Evolutionary conservation across 1,140 invertebrate species (phyloP).

Genomic region (Adoxophyes honmai): DNA sequence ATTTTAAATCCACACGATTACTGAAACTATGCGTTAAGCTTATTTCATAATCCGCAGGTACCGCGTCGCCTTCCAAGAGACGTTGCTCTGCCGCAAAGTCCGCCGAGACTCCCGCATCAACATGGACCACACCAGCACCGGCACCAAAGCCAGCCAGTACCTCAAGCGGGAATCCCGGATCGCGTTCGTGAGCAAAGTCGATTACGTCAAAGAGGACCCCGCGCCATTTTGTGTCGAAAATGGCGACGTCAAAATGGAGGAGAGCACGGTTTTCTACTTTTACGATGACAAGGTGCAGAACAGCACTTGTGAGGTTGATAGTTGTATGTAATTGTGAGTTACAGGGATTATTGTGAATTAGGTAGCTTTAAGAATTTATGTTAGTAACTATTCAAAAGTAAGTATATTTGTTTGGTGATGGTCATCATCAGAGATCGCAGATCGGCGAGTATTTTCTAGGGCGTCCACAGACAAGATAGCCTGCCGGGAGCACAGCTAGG

Average conservation of each 20-base stretch:
- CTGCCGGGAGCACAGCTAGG: too few relatives aligned
- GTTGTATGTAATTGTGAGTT: neutral
- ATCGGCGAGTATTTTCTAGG: too few relatives aligned
- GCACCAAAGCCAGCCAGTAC: constrained; percentile 30
- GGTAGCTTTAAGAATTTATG: too few relatives aligned
- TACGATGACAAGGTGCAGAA: constrained; percentile 4
- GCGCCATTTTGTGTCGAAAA: constrained; percentile 5
- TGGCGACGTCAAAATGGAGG: constrained; percentile 3
- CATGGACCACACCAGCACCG: constrained; percentile 34
- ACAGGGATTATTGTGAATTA: too few relatives aligned
- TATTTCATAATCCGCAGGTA: constrained; percentile 15
- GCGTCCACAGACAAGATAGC: too few relatives aligned
- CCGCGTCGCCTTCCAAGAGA: constrained; percentile 22
- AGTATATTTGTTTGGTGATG: too few relatives aligned
- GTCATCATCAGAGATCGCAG: too few relatives aligned
- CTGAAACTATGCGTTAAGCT: too few relatives aligned
- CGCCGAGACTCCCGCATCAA: constrained; percentile 28
- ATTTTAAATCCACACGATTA: too few relatives aligned
- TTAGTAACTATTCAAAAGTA: too few relatives aligned
- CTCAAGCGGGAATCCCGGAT: constrained; percentile 35
- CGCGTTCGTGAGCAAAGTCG: constrained; percentile 38
- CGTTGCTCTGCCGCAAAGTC: constrained; percentile 20
- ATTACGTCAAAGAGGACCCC: constrained; percentile 1
- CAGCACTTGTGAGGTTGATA: neutral
- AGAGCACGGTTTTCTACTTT: neutral